Evolutionary conservation across 2,888 invertebrate species (phyloP).

Genomic region (Brachypalpus laphriformis): DNA sequence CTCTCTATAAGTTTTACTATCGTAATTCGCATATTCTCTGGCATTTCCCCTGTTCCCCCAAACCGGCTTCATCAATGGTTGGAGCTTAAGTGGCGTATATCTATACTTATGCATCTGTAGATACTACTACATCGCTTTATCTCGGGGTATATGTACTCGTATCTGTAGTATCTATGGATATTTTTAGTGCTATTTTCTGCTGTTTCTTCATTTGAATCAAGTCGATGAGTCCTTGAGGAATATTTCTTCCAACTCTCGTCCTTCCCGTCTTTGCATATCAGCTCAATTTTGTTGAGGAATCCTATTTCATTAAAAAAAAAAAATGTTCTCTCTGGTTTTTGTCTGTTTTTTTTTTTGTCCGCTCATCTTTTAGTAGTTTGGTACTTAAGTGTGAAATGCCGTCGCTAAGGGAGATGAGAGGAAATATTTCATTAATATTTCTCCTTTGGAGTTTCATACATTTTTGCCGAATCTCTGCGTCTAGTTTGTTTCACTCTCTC

Average conservation of each 20-base stretch:
- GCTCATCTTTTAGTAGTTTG: slow-evolving; percentile 6
- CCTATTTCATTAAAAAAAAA: slow-evolving; percentile 1
- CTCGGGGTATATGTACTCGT: not conserved
- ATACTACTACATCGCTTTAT: no score
- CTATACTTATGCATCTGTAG: slow-evolving; percentile 1
- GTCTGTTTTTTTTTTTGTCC: not conserved
- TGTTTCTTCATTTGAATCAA: slow-evolving; percentile 34
- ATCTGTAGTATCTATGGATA: not conserved
- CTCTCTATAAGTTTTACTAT: slow-evolving; percentile 21
- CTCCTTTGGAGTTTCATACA: slow-evolving; percentile 50
- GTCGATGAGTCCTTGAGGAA: slow-evolving; percentile 46
- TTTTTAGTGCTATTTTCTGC: slow-evolving; percentile 8
- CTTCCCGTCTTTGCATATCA: not conserved
- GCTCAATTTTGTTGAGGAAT: slow-evolving; percentile 6
- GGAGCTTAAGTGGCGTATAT: slow-evolving; percentile 22
- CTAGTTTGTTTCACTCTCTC: not conserved
- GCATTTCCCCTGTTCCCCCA: not conserved
- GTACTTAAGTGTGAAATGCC: slow-evolving; percentile 20
- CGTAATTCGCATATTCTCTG: slow-evolving; percentile 1
- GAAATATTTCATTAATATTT: slow-evolving; percentile 54
- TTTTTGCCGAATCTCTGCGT: not conserved
- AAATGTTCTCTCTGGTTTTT: not conserved
- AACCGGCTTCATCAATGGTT: slow-evolving; percentile 16
- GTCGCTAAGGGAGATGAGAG: not conserved
- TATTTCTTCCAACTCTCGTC: not conserved